phyloP scores from a whole-genome alignment of 2,113 vertebrate species.

The Hylia prasina region DNA sequence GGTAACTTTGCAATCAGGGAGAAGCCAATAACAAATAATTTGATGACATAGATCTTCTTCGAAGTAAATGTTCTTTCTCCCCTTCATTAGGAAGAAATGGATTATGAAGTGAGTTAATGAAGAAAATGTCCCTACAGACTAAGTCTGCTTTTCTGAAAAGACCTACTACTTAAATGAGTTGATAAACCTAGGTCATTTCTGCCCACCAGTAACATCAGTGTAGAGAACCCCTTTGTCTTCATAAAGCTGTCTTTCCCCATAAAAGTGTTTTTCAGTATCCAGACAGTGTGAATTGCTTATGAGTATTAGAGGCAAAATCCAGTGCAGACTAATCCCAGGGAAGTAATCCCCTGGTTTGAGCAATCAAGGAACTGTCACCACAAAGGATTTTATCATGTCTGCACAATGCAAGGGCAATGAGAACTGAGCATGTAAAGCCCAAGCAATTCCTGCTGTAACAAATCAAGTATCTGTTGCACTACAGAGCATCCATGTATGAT shows the following conservation, averaged over 20 bases:
- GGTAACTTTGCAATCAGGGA: neutral
- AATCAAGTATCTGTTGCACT: neutral
- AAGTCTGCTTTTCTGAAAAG: neutral
- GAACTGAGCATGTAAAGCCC: rapidly evolving
- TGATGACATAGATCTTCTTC: neutral
- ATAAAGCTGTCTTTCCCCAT: neutral
- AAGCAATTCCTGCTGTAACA: neutral
- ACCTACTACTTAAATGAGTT: neutral
- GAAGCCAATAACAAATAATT: neutral
- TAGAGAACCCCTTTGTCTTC: neutral
- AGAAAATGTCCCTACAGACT: neutral
- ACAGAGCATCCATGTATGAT: neutral
- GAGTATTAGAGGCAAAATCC: neutral
- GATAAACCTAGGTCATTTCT: neutral
- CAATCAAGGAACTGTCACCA: rapidly evolving
- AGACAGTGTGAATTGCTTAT: neutral
- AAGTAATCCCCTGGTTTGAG: neutral
- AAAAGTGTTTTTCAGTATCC: neutral
- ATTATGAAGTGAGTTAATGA: constrained; percentile 12
- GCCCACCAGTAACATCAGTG: neutral
- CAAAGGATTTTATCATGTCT: neutral
- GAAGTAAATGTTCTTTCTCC: neutral
- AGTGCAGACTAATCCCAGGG: neutral
- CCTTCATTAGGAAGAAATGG: neutral
- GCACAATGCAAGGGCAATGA: neutral